Base-by-base conservation (phyloP, 2,797 vertebrate species). In the Lagodon rhomboides region DNA sequence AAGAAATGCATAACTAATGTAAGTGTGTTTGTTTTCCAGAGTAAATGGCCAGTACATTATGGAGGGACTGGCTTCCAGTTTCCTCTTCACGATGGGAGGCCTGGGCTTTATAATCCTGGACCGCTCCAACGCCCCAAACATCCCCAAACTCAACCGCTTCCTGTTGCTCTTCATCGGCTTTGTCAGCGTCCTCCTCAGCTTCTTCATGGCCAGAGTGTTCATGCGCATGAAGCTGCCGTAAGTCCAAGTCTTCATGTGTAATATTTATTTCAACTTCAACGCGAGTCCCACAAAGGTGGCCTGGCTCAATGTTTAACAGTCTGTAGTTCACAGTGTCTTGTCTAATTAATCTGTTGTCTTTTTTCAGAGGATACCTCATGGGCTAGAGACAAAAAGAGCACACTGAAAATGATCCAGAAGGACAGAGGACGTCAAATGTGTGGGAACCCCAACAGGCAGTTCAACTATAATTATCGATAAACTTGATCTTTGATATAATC, bases 151-250 rank as follows among this genome's bases (percentile, higher is more conserved):
- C 82, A 99, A 99, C 87, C 97, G 98, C 75, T 99, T 99, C 95
- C 95, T 99, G 79, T 86, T 99, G 78, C 96, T 99, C 5, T 99
- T 99, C 91, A 99, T 99, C 75, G 98, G 98, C 15, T 99, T 99
- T 68, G 97, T 99, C 88, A 99, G 98, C 0, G 98, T 99, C 23
- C 96, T 99, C 5, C 93, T 99, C 90, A 99, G 98, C 91, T 99
- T 99, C 94, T 99, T 99, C 95, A 99, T 99, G 98, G 98, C 98
- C 75, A 94, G 98, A 91, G 98, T 99, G 59, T 99, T 99, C 94
- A 99, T 99, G 98, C 97, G 98, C 87, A 99, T 99, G 98, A 99
- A 99, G 89, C 93, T 99, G 85, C 98, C 98, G 98, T 99, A 96
- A 98, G 98, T 97, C 9, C 16, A 17, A 4, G 3, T 12, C n/a